Evolutionary conservation across 1,140 invertebrate genomes (phyloP).

Genomic region (Ceratosolen fusciceps): DNA sequence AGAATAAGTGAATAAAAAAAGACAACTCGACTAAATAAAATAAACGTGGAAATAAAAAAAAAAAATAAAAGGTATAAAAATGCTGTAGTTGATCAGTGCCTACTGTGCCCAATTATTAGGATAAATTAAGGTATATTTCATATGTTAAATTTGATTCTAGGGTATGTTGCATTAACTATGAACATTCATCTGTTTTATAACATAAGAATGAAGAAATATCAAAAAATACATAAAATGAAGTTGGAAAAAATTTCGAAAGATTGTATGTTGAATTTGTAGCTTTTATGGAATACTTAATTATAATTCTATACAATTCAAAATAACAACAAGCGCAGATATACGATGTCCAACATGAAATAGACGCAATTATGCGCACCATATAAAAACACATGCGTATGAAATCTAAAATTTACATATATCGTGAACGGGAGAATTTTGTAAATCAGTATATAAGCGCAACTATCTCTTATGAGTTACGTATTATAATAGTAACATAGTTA

Average conservation of each 20-base stretch:
- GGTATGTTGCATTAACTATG: neutral
- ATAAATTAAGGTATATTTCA: conserved; percentile 29
- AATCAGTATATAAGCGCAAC: conserved; percentile 33
- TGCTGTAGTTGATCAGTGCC: conserved; percentile 42
- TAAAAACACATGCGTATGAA: neutral
- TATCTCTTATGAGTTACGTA: conserved; percentile 4
- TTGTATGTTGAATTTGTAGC: neutral
- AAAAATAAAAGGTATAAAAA: neutral
- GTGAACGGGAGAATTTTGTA: conserved; percentile 29
- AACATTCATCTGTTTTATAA: neutral
- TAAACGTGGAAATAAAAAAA: neutral
- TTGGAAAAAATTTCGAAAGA: no score
- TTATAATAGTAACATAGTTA: conserved; percentile 18
- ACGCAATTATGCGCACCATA: neutral
- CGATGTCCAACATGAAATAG: neutral
- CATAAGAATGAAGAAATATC: neutral
- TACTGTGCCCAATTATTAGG: conserved; percentile 42
- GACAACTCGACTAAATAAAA: no score
- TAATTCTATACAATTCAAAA: neutral
- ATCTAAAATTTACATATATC: conserved; percentile 1
- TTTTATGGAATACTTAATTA: conserved; percentile 10
- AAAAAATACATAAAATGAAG: no score
- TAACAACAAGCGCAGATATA: neutral
- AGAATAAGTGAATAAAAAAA: no score
- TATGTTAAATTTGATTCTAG: neutral